Conservation (phyloP, 2,797 vertebrate genomes). For the Chelonia mydas region DNA sequence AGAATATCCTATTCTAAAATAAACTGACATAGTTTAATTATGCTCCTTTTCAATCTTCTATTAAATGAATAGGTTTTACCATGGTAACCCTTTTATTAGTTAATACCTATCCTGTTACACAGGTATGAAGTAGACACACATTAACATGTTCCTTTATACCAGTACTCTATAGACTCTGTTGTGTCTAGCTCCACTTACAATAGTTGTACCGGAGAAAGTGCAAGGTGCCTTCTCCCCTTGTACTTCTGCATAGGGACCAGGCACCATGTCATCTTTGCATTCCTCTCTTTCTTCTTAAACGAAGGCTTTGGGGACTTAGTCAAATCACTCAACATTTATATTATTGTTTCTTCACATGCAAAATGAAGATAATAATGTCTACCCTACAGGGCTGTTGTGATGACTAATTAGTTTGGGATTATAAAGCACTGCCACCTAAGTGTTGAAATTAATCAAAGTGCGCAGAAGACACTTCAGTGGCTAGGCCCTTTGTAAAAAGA, state of each 20-base stretch:
- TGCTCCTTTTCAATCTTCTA: not conserved
- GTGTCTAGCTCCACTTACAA: not conserved
- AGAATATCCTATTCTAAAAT: slow-evolving; percentile 13
- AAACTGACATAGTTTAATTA: slow-evolving; percentile 16
- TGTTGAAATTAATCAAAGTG: not conserved
- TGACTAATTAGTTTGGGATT: not conserved
- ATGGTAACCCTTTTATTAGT: slow-evolving; percentile 7
- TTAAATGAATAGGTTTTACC: slow-evolving; percentile 32
- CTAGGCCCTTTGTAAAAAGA: not conserved
- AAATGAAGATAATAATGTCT: not conserved
- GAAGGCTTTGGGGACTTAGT: not conserved
- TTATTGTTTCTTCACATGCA: not conserved
- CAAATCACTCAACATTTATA: not conserved
- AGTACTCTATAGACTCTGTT: not conserved
- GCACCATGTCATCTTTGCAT: not conserved
- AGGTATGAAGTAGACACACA: not conserved
- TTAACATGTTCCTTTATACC: not conserved
- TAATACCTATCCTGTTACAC: not conserved
- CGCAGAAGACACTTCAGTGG: not conserved
- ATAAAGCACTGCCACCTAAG: not conserved
- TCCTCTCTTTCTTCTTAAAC: not conserved
- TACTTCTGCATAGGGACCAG: not conserved
- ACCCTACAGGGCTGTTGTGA: not conserved
- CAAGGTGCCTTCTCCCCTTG: not conserved
- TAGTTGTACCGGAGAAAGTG: not conserved